Base-by-base conservation (phyloP, 2,113 vertebrate genomes). In the Tragelaphus strepsiceros region DNA sequence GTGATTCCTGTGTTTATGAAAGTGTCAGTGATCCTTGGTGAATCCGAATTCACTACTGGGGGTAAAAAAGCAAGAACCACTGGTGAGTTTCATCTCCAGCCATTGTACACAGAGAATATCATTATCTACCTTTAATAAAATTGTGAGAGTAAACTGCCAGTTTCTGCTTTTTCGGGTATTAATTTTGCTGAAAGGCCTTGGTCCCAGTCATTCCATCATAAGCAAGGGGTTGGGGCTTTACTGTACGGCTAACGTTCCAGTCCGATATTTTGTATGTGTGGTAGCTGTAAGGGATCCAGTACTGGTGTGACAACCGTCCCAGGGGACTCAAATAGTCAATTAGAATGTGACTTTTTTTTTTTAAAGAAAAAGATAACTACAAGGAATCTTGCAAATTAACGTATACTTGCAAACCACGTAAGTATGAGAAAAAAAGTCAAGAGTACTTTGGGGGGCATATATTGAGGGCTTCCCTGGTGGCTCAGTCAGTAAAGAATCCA, bases 161-260 rank as follows among this genome's bases (percentile, higher is more conserved):
- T 56, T 46, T 71, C 83, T 49, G 24, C 58, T 80, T 71, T 67
- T 28, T 83, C 43, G 49, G 88, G 61, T n/a, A 71, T 84, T 49
- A 53, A n/a, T 84, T 77, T 87, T 54, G 7, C 0, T 13, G 46
- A 30, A 67, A 89, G 30, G 43, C 5, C 32, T 39, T 49, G 59
- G 35, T 86, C 46, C 16, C n/a, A 24, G 15, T n/a, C 15, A 10
- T 78, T 22, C 14, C 15, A 3, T 54, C 71, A 77, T 43, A 77
- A 26, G 14, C 71, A 14, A 43, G 71, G 35, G 35, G 35, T 43
- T 43, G 22, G 35, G 35, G 71, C 35, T 77, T 77, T 24, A 22
- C 16, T 51, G 12, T 13, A 24, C 2, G 0, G 7, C 49, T 17
- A 4, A 51, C 6, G 0, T 21, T 26, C 22, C 19, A 30, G 83